Evolutionary conservation across 2,113 vertebrate genomes (phyloP), one percentile per base, ranked within the genome.

Genomic region (Aplodontia rufa): DNA sequence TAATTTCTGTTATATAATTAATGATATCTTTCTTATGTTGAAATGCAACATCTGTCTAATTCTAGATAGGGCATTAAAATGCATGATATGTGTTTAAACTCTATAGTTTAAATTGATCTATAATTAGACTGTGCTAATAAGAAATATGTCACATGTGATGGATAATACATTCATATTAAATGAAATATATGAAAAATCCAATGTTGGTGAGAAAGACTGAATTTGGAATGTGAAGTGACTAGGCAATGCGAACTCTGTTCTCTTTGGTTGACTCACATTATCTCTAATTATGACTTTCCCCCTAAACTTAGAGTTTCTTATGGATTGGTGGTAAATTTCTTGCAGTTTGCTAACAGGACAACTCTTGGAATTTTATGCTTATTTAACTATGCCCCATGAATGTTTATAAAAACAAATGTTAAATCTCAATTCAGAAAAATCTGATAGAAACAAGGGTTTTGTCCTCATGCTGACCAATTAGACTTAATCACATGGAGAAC

Each of bases 401-500:
- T 76, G 11, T 80, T 90, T 83, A 79, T 49, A 83, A 53, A 96
- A 97, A 75, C 11, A 58, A 85, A 94, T 72, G 3, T 66, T 74
- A 66, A 84, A 78, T 66, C 1, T 49, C 28, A 85, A 49, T 58
- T 72, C 37, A 86, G 24, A 64, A 90, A 91, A 47, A 69, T 8
- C 7, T 81, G 32, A 58, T 19, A 88, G 37, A 87, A 96, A 74
- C 24, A 35, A 60, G 20, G 5, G 10, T 68, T 95, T 51, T 82
- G 37, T 82, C 14, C 40, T 47, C 2, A 75, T 8, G 32, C 7
- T 83, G 58, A 74, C 55, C 35, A 69, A 90, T 95, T 95, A 96
- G 45, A 74, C 26, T 49, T 47, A 79, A 95, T 97, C 94, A 82
- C 16, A 80, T 30, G 40, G 32, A 62, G 28, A 72, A 79, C 55